Evolutionary conservation across 2,113 vertebrate species (phyloP), one percentile per base, ranked within the genome.

Genomic region (Cephalopholis sonnerati): DNA sequence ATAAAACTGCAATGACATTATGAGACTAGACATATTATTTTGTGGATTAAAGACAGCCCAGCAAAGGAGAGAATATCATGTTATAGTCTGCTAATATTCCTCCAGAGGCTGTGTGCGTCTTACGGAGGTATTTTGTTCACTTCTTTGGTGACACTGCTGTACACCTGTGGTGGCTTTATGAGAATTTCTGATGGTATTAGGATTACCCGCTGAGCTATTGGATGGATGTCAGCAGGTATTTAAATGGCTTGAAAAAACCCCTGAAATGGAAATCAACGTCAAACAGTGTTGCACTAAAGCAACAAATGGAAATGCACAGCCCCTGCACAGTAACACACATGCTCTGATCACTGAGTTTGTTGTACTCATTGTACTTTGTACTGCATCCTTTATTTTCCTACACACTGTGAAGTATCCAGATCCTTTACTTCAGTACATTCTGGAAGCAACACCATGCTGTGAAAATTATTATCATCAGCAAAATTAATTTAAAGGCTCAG

Each of bases 201-300:
- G 78, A 69, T 79, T 39, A 74, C 80, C 82, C 58, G 81, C 78
- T 69, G 65, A 80, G 82, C 68, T 59, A 39, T 74, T 84, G 16
- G 18, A 7, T 57, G n/a, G 39, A 24, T 65, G 75, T 72, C 74
- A 70, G 41, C 17, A 36, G 3, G 24, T 17, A 57, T 82, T 79
- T 64, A 50, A 80, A 73, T 61, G 36, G n/a, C 29, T 71, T 25
- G 12, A 12, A 12, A 17, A 24, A 74, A 58, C 74, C 18, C 7
- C 57, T 57, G 50, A 51, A 67, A 72, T 50, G 22, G 55, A 83
- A 83, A 77, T 76, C 61, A 57, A 63, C 53, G 65, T 17, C 5
- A 59, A 72, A 57, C 22, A 16, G 22, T 61, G 65, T 51, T 51
- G 77, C 54, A 72, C 15, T 7, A 4, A 74, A 48, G 72, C 54